phyloP scores from a whole-genome alignment of 2,888 invertebrate species.

The Aleiodes leptofemur region DNA sequence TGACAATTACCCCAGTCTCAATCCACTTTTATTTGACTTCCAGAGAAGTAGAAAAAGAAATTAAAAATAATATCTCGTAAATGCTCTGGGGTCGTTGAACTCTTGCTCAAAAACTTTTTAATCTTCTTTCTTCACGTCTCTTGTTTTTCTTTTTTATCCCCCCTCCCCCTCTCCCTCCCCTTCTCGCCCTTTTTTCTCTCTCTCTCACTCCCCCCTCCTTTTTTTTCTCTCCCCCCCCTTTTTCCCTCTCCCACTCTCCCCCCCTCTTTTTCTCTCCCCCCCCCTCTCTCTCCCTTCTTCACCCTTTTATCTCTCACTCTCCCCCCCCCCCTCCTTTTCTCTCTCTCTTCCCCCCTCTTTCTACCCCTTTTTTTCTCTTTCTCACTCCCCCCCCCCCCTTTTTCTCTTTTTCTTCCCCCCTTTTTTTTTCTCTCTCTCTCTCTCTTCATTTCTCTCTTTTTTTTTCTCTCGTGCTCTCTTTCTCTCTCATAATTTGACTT shows the following conservation, averaged over 20 bases:
- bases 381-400: too few species aligned
- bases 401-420: too few species aligned
- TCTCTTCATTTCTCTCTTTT: too few species aligned
- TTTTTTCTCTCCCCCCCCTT: background rate
- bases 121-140: conserved; percentile 8
- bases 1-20: conserved; percentile 20
- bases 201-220: background rate
- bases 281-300: too few species aligned
- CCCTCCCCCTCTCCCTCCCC: too few species aligned
- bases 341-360: too few species aligned
- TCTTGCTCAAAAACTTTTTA: conserved; percentile 10
- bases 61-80: conserved; percentile 35
- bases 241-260: too few species aligned
- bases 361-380: too few species aligned
- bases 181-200: too few species aligned
- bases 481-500: background rate
- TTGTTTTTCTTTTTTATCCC: background rate
- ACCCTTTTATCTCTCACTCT: too few species aligned
- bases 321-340: too few species aligned
- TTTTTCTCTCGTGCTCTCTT: background rate
- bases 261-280: too few species aligned
- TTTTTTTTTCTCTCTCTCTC: background rate
- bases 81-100: conserved; percentile 23
- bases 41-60: conserved; percentile 30
- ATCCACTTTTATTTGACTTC: conserved; percentile 34